These are phyloP conservation scores for Pachliopta kotzebuea DNA, from an alignment of 2,888 invertebrate genomes.

Conservation along the genomic window DNA sequence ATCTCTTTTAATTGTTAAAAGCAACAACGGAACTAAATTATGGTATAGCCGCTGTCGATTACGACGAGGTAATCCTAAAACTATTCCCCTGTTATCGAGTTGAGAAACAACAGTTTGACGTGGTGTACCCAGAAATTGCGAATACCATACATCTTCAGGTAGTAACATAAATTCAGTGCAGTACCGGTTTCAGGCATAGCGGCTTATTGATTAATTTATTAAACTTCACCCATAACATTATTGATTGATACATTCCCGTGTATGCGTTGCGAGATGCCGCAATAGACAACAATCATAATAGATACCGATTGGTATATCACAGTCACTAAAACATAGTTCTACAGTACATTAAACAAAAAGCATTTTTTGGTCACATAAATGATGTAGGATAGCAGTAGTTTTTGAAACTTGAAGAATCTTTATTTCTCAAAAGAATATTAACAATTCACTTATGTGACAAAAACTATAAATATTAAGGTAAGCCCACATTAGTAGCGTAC, in stretches of 20 bases:
- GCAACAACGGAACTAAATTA: not conserved
- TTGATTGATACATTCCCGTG: conserved; percentile 13
- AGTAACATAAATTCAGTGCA: not conserved
- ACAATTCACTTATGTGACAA: no score
- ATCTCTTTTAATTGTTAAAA: not conserved
- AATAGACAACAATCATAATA: conserved; percentile 10
- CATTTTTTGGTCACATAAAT: no score
- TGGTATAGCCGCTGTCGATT: not conserved
- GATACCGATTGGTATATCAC: conserved; percentile 2
- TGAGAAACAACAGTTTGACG: not conserved
- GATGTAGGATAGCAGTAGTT: no score
- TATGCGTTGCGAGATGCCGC: not conserved
- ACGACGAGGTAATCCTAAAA: not conserved
- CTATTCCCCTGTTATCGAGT: not conserved
- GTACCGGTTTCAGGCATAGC: conserved; percentile 2
- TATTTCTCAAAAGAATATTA: no score
- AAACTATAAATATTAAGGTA: no score
- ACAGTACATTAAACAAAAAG: no score
- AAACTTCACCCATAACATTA: conserved; percentile 6
- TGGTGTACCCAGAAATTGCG: not conserved
- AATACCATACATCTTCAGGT: not conserved
- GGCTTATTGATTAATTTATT: conserved; percentile 9
- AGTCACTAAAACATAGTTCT: no score
- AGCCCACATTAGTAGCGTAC: no score
- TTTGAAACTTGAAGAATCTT: no score